These are phyloP conservation scores for Stegana nigrithorax DNA, from an alignment of 2,888 invertebrate species.

Conservation along the genomic window DNA sequence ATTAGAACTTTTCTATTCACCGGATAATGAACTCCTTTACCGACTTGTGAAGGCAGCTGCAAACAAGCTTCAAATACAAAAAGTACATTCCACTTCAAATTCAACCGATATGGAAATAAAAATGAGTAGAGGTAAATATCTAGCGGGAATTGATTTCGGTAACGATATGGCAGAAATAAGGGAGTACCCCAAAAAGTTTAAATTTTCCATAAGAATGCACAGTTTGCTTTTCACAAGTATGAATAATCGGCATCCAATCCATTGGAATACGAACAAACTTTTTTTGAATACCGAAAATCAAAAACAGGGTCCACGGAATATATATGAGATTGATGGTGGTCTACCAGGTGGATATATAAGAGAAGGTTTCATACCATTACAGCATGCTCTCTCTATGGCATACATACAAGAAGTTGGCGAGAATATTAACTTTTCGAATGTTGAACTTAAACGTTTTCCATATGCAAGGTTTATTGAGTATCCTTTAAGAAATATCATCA, in stretches of 20 bases:
- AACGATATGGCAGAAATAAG: not conserved
- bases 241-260: not conserved
- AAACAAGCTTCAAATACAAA: too few relatives aligned
- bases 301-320: not conserved
- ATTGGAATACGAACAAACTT: constrained; percentile 11
- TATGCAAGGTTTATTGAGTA: not conserved
- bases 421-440: constrained; percentile 29
- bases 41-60: too few relatives aligned
- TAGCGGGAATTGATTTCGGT: constrained; percentile 5
- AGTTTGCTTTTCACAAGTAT: not conserved
- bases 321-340: not conserved
- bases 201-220: not conserved
- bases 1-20: too few relatives aligned
- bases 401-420: constrained; percentile 10
- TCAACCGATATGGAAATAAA: too few relatives aligned
- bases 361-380: constrained; percentile 27
- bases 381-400: constrained; percentile 28
- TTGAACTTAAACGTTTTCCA: constrained; percentile 22
- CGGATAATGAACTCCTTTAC: too few relatives aligned
- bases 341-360: constrained; percentile 22
- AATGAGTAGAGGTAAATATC: too few relatives aligned
- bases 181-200: not conserved
- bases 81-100: too few relatives aligned
- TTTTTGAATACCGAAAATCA: too few relatives aligned
- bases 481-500: not conserved